Base-by-base conservation (phyloP, 2,888 invertebrate genomes). In the Branchipolynoe longqiensis region DNA sequence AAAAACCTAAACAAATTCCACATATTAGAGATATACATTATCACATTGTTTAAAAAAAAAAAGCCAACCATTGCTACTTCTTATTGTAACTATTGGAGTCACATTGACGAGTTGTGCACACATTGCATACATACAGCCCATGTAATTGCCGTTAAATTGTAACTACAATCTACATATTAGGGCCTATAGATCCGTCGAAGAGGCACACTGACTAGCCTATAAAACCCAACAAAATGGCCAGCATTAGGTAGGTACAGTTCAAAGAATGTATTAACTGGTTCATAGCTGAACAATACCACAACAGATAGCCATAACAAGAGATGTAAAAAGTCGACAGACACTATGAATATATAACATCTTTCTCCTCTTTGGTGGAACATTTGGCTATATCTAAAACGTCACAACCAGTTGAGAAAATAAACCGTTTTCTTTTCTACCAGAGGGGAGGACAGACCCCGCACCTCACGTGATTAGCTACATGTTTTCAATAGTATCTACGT, bases 321-420 rank as follows among this genome's bases (percentile, higher is more conserved):
- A 38, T 33, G 8, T 69, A 69, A 69, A 33, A 33, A 69, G 18
- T 69, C 25, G 36, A 38, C 69, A 18, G 12, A 36, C 69, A 69
- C 69, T 69, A 36, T 69, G 38, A 69, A 69, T 69, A 69, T 69
- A 69, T 69, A 69, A 38, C 38, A 33, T 18, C 38, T 33, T 69
- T n/a, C 69, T 69, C 69, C 38, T n/a, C 69, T 69, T 38, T 69
- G 69, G 18, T 69, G 69, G 69, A 69, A 69, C 69, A 69, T 36
- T 33, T 33, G 33, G 33, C 33, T 33, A 33, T 69, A 69, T 69
- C 69, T 69, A 69, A 38, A 69, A 33, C 69, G 2, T 69, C 69
- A 69, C 69, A 69, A 69, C 69, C 69, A 69, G 33, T 69, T 33
- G 69, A 69, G 69, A 69, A 69, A 69, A 69, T 69, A 69, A 69